These are phyloP conservation scores for Sinonovacula constricta DNA, from an alignment of 1,140 invertebrate species.

Conservation along the genomic window DNA sequence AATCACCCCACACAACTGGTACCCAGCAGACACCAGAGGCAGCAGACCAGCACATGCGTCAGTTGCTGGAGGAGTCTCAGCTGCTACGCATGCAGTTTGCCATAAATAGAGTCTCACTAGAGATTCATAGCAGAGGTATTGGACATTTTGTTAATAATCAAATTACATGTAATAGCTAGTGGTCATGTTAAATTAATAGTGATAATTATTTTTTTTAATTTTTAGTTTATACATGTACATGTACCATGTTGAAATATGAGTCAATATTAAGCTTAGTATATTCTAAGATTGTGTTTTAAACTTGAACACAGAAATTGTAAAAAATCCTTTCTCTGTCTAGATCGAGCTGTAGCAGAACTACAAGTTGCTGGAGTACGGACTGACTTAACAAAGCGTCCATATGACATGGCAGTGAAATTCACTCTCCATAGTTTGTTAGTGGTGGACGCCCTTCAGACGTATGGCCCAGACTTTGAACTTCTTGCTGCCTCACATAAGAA, in stretches of 20 bases:
- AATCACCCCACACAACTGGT: neutral
- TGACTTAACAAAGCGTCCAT: conserved; percentile 85
- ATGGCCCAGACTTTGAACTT: conserved; percentile 96
- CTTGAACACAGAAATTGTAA: too few species aligned
- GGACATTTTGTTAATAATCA: too few species aligned
- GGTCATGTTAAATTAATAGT: too few species aligned
- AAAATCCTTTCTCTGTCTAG: too few species aligned
- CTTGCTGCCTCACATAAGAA: conserved; percentile 96
- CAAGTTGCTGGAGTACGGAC: conserved; percentile 93
- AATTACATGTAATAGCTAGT: too few species aligned
- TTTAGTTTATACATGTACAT: too few species aligned
- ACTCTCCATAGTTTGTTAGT: conserved; percentile 94
- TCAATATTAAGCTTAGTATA: too few species aligned
- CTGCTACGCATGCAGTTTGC: conserved; percentile 92
- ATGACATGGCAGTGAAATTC: conserved; percentile 87
- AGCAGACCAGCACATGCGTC: conserved; percentile 54
- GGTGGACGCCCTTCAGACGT: conserved; percentile 96
- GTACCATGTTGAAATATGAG: too few species aligned
- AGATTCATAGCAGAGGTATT: conserved; percentile 81
- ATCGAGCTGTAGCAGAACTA: conserved; percentile 87
- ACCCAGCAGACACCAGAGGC: conserved; percentile 16
- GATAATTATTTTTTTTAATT: too few species aligned
- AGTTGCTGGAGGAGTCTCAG: conserved; percentile 79
- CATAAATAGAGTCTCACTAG: conserved; percentile 92
- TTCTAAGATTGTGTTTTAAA: too few species aligned